Evolutionary conservation across 1,140 invertebrate genomes (phyloP), one percentile per base, ranked within the genome.

Genomic region (Drosophila navojoa): DNA sequence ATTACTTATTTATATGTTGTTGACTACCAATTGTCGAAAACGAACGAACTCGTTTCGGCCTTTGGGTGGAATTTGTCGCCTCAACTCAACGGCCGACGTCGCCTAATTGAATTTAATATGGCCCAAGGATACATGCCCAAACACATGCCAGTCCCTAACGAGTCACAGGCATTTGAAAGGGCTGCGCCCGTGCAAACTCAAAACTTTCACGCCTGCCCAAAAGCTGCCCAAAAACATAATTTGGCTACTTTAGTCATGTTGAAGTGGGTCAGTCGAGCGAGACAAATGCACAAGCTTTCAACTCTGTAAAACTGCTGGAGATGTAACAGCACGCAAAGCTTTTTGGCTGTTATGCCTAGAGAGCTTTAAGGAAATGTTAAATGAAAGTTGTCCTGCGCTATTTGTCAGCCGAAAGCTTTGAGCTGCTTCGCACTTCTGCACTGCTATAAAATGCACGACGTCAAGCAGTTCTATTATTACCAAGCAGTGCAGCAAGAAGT

Each of bases 21-120:
- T 19, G 45, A 35, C 35, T 35, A 53, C 0, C 6, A 45, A 45
- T 45, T 16, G 15, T 45, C 42, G 7, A 16, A 15, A 9, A 15
- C 6, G 6, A 3, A 38, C 6, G 4, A 59, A 45, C 25, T 32
- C 25, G 29, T 38, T 35, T 15, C n/a, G 42, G 5, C 27, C n/a
- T 61, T 54, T 15, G 25, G 15, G 19, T 29, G 4, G 15, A 32
- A 16, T 35, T 5, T 47, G 22, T 11, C 4, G 44, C 67, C 25
- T 35, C 27, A 7, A 38, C n/a, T 38, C 22, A 49, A 42, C 27
- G 13, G 6, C 32, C 22, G 22, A 52, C 11, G 35, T 45, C 57
- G 53, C 19, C 15, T 66, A 69, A 74, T 69, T 74, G 71, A 74
- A 74, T 70, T 74, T 74, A 74, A 74, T 74, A 40, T 50, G 55